phyloP scores from a whole-genome alignment of 2,797 vertebrate species.

The Crax fasciolata region DNA sequence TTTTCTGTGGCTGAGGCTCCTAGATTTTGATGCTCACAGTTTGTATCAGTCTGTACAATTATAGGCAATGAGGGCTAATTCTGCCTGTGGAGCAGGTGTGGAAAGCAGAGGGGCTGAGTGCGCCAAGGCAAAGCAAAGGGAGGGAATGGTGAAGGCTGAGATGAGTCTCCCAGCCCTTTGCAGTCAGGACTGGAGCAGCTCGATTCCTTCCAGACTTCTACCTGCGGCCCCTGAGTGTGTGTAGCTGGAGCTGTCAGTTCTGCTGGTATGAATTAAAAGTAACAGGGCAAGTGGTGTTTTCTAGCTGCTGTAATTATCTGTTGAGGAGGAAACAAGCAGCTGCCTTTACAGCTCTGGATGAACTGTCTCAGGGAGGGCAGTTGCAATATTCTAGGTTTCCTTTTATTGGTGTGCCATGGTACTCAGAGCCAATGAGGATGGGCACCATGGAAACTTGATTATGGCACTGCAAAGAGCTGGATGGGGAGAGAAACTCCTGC shows the following conservation, averaged over 20 bases:
- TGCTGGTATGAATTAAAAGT: slow-evolving; percentile 51
- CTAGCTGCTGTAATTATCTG: slow-evolving; percentile 16
- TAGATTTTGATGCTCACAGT: neutral
- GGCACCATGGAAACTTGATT: neutral
- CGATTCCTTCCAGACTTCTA: neutral
- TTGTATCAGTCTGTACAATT: neutral
- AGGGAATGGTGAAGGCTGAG: neutral
- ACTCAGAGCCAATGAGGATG: neutral
- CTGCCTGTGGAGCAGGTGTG: neutral
- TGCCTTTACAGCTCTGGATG: slow-evolving; percentile 36
- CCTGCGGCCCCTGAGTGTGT: neutral
- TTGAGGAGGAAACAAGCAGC: neutral
- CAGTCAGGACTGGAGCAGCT: neutral
- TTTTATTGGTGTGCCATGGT: neutral
- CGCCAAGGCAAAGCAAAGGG: neutral
- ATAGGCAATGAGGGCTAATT: neutral
- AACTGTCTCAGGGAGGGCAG: neutral
- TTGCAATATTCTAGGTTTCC: neutral
- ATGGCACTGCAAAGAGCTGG: neutral
- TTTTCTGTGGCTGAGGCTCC: neutral
- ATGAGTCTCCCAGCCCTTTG: neutral
- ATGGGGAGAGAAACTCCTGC: neutral
- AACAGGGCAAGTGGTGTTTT: slow-evolving; percentile 30
- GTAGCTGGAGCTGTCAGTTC: slow-evolving; percentile 26
- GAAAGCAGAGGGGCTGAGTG: neutral